Evolutionary conservation across 2,797 vertebrate genomes (phyloP).

Genomic region (Choloepus didactylus): DNA sequence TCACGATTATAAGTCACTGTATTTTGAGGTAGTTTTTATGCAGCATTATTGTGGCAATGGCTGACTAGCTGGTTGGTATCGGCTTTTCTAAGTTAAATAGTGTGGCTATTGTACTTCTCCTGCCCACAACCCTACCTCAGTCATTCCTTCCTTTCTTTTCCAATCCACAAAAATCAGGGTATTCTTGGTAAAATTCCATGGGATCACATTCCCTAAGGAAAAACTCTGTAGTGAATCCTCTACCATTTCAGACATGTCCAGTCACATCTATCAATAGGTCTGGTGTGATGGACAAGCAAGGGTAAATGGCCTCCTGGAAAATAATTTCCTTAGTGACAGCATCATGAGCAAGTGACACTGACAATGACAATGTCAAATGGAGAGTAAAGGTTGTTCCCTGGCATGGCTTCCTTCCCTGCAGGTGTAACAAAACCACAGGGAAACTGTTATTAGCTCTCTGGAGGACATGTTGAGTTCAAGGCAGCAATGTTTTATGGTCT

Average conservation of each 20-base stretch:
- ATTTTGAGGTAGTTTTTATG: not conserved
- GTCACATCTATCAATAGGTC: too few relatives aligned
- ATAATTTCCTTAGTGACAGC: not conserved
- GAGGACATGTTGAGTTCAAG: not conserved
- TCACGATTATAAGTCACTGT: not conserved
- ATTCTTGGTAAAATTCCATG: not conserved
- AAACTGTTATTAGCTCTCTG: not conserved
- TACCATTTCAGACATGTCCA: not conserved
- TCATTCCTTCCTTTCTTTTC: not conserved
- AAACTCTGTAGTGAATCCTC: not conserved
- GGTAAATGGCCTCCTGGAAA: not conserved
- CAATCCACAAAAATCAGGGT: not conserved
- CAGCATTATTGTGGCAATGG: not conserved
- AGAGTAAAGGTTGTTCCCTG: not conserved
- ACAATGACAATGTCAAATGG: not conserved
- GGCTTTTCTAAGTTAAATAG: not conserved
- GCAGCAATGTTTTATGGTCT: slow-evolving; percentile 15
- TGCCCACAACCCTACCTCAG: rapidly evolving
- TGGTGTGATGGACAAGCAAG: not conserved
- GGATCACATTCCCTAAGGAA: not conserved
- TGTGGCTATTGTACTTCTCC: not conserved
- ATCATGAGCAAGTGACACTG: not conserved
- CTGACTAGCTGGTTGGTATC: too few relatives aligned
- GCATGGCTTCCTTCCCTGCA: not conserved
- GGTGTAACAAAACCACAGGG: not conserved